Evolutionary conservation across 2,113 vertebrate species (phyloP).

Genomic region (Atractosteus spatula): DNA sequence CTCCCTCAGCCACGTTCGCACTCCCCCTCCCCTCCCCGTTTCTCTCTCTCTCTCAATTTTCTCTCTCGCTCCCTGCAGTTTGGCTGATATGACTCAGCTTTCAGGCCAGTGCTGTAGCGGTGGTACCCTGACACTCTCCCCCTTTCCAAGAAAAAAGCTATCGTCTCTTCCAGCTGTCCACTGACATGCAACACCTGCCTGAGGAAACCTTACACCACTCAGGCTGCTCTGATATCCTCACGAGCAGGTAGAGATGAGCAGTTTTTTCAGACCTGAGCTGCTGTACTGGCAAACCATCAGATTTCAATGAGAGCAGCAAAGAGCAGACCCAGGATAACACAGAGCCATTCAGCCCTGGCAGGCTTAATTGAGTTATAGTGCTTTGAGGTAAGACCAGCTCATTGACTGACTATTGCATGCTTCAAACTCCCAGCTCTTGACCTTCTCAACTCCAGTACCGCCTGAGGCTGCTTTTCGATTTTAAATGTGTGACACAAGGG

Average conservation of each 20-base stretch:
- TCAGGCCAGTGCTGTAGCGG: conserved; percentile 45
- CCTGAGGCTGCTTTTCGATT: neutral
- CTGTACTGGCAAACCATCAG: neutral
- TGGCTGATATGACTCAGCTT: conserved; percentile 64
- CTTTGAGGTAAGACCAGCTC: neutral
- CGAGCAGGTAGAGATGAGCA: neutral
- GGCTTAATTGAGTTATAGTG: neutral
- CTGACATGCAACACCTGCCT: neutral
- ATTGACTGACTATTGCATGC: neutral
- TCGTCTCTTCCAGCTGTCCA: neutral
- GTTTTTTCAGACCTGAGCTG: neutral
- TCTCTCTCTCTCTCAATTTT: conserved; percentile 27
- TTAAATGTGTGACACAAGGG: neutral
- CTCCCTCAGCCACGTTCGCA: conserved; percentile 46
- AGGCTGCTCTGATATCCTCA: neutral
- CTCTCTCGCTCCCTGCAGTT: conserved; percentile 17
- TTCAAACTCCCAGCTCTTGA: neutral
- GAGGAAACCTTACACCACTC: neutral
- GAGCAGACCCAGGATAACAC: neutral
- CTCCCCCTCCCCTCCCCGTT: conserved; percentile 39
- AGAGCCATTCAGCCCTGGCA: neutral
- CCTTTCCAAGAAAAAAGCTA: conserved; percentile 6
- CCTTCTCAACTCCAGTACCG: neutral
- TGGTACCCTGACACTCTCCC: conserved; percentile 5
- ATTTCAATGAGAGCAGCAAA: too few species aligned